phyloP scores from a whole-genome alignment of 1,140 invertebrate species.

The Drosophila triauraria region DNA sequence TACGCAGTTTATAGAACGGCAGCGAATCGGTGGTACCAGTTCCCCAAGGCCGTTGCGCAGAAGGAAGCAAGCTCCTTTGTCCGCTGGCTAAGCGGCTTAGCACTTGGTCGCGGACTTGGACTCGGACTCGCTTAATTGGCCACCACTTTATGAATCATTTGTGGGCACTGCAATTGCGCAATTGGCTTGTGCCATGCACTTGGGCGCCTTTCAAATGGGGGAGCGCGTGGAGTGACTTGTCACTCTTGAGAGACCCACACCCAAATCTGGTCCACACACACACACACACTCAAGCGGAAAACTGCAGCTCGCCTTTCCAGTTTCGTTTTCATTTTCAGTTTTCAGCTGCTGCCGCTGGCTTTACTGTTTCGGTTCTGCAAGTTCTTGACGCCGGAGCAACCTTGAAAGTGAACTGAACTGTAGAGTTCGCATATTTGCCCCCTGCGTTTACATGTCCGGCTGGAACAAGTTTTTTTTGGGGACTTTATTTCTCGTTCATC shows the following conservation, averaged over 20 bases:
- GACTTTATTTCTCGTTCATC: conserved; percentile 22
- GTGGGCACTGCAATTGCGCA: conserved; percentile 65
- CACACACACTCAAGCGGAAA: not conserved
- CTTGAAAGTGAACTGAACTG: conserved; percentile 73
- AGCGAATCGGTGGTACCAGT: conserved; percentile 8
- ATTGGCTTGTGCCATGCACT: conserved; percentile 70
- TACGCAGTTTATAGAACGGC: conserved; percentile 46
- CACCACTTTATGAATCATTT: conserved; percentile 58
- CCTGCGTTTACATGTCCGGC: conserved; percentile 57
- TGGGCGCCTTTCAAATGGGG: conserved; percentile 62
- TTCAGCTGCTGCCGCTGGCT: conserved; percentile 10
- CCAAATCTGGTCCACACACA: conserved; percentile 19
- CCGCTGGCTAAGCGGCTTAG: conserved; percentile 67
- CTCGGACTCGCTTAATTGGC: conserved; percentile 54
- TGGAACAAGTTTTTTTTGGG: conserved; percentile 40
- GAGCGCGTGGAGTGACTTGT: conserved; percentile 56
- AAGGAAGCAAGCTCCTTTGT: conserved; percentile 72
- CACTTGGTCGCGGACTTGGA: conserved; percentile 1
- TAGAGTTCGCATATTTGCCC: conserved; percentile 49
- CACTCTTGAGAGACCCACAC: conserved; percentile 55
- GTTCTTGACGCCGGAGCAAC: conserved; percentile 65
- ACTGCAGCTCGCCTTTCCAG: conserved; percentile 27
- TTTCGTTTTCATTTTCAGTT: conserved; percentile 18
- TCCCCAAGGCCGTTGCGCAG: conserved; percentile 65
- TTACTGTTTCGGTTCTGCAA: conserved; percentile 61